These are phyloP conservation scores for Lordiphosa mommai DNA, from an alignment of 1,140 invertebrate species.

Conservation along the genomic window DNA sequence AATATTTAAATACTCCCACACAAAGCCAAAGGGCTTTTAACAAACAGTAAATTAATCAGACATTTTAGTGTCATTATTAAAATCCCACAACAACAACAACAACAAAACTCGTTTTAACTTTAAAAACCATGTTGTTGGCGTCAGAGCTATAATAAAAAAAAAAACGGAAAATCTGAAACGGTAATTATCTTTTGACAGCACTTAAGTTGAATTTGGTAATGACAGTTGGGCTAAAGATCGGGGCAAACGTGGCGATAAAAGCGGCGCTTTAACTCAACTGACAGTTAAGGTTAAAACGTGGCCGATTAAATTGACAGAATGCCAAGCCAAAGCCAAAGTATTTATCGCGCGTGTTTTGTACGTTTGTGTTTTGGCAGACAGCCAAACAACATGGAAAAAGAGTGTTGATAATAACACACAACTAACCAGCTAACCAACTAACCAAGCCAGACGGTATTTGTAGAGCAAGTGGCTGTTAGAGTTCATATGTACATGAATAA, in stretches of 20 bases:
- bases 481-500: background rate
- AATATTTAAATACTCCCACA: background rate
- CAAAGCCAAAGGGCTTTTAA: background rate
- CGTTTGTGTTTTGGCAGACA: background rate
- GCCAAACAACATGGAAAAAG: background rate
- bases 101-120: slow-evolving; percentile 46
- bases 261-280: slow-evolving; percentile 47
- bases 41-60: slow-evolving; percentile 20
- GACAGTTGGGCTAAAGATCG: slow-evolving; percentile 53
- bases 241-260: slow-evolving; percentile 43
- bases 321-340: slow-evolving; percentile 26
- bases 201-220: slow-evolving; percentile 68
- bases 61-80: slow-evolving; percentile 30
- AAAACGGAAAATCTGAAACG: slow-evolving; percentile 39
- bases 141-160: slow-evolving; percentile 24
- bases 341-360: background rate
- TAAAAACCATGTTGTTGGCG: slow-evolving; percentile 27
- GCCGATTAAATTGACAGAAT: slow-evolving; percentile 60
- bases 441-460: background rate
- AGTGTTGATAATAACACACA: background rate
- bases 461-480: slow-evolving; percentile 5
- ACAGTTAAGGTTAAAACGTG: slow-evolving; percentile 59
- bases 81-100: slow-evolving; percentile 14
- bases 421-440: background rate
- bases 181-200: slow-evolving; percentile 77